Base-by-base conservation (phyloP, 2,113 vertebrate species). In the Pogonocichla stellata region DNA sequence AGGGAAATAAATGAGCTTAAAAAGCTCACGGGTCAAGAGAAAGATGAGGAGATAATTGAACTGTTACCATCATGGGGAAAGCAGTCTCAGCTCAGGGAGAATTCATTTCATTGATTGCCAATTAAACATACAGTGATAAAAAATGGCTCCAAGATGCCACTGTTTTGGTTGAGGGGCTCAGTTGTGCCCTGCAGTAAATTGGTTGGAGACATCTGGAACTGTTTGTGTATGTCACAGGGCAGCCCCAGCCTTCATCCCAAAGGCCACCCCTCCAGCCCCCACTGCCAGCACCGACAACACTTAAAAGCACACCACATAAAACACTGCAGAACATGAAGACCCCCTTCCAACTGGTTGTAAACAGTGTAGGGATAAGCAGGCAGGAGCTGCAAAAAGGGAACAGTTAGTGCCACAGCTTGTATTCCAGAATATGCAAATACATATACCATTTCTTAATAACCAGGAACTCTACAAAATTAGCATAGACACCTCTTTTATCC, bases 221-320 rank as follows among this genome's bases (percentile, higher is more conserved):
- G 1, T 8, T 33, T 29, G 2, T 24, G 19, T 23, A 15, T 1
- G 1, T 33, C 14, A 36, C 0, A 0, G 14, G 33, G 9, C 19
- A 65, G 23, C 2, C 22, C 2, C 4, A 2, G 22, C 16, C 19
- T 31, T 42, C 16, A 54, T 47, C 26, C 26, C 24, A 40, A 43
- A 40, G 10, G 20, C 18, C 7, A 0, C 33, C 17, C 38, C 34
- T 65, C 18, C 81, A 69, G 58, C 7, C 8, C 22, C 12, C 10
- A 2, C 34, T 67, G 51, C 56, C 50, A 71, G 22, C 29, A 23
- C 9, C 75, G 16, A 26, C 38, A 45, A 7, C 10, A 36, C 38
- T 12, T 40, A 38, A 38, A 38, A 65, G 15, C 12, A 29, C 29
- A 47, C 20, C 14, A 6, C 2, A 14, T 9, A 42, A 91, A 86